Evolutionary conservation across 2,113 vertebrate species (phyloP), one percentile per base, ranked within the genome.

Genomic region (Rhinoderma darwinii): DNA sequence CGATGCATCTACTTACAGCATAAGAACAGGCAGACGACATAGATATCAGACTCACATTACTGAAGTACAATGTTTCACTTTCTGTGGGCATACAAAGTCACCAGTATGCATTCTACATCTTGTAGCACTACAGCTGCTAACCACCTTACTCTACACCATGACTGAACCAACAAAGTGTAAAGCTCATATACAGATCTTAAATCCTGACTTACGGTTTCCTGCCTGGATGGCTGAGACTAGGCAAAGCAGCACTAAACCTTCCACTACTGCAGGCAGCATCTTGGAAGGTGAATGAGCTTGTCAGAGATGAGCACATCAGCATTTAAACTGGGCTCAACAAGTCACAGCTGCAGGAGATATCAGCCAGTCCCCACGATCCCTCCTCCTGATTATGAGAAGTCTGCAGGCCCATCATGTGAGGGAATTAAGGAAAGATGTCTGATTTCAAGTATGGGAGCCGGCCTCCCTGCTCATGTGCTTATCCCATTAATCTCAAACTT

Each of bases 351-450:
- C 5, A 32, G 25, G 20, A 18, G 30, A 44, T 59, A 61, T 27
- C 11, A 61, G 44, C 32, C 50, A 74, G 41, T 59, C 37, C 89
- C 90, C 81, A 74, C 3, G 89, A 63, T 54, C 89, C 77, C 74
- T 86, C 80, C 88, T 88, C 76, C 84, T 87, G 88, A 88, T 84
- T 73, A 88, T 92, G 92, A 95, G 92, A 86, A 90, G 91, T 91
- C 93, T 92, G 83, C 85, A 0, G 92, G 91, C 88, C 88, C 90
- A 92, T 96, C 95, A 96, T 95, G 95, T 96, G 95, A 95, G 91
- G 89, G 91, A 74, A 91, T 93, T 94, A 94, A 93, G 94, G 89
- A 92, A 93, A 89, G 77, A 77, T 93, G n/a, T n/a, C n/a, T n/a
- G 93, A 94, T 93, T 93, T 88, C 88, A 89, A 91, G 89, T 94